Percentiles rank a stretch among this genome's conserved stretches.
phyloP scores from a whole-genome alignment of 2,113 vertebrate genomes.

The Silurus glanis region DNA sequence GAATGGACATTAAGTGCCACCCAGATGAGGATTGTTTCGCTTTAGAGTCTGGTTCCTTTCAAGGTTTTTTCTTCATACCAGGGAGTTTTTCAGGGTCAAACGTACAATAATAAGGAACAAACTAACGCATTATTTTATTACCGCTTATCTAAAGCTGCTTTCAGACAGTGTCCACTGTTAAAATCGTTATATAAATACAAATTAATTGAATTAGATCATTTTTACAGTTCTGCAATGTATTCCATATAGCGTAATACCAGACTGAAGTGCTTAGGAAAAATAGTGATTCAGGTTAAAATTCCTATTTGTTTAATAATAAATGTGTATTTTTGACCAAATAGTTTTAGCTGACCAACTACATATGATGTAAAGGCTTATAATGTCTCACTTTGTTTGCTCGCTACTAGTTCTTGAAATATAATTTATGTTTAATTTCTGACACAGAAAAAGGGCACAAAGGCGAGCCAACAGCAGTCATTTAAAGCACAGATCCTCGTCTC shows the following conservation, averaged over 20 bases:
- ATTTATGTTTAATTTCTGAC: constrained; percentile 41
- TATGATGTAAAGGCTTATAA: background rate
- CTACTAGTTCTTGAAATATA: background rate
- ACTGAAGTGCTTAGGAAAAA: background rate
- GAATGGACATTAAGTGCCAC: too few relatives aligned
- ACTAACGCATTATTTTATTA: too few relatives aligned
- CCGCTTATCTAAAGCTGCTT: too few relatives aligned
- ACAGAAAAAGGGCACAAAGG: constrained; percentile 78
- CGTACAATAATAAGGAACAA: too few relatives aligned
- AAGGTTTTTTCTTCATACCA: too few relatives aligned
- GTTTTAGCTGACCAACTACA: background rate
- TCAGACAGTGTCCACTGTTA: too few relatives aligned
- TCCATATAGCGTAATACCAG: background rate
- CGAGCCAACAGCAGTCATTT: constrained; percentile 70
- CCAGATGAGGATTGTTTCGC: too few relatives aligned
- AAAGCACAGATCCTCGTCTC: constrained; percentile 78
- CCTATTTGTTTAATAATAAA: background rate
- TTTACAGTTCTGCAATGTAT: too few relatives aligned
- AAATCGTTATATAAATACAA: too few relatives aligned
- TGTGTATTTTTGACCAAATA: background rate
- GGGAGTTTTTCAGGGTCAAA: too few relatives aligned
- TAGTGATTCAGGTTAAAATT: background rate
- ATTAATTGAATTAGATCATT: too few relatives aligned
- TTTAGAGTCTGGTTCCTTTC: background rate
- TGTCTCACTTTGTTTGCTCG: background rate